These are phyloP conservation scores for Agelastica alni DNA, from an alignment of 2,888 invertebrate genomes.

Conservation along the genomic window DNA sequence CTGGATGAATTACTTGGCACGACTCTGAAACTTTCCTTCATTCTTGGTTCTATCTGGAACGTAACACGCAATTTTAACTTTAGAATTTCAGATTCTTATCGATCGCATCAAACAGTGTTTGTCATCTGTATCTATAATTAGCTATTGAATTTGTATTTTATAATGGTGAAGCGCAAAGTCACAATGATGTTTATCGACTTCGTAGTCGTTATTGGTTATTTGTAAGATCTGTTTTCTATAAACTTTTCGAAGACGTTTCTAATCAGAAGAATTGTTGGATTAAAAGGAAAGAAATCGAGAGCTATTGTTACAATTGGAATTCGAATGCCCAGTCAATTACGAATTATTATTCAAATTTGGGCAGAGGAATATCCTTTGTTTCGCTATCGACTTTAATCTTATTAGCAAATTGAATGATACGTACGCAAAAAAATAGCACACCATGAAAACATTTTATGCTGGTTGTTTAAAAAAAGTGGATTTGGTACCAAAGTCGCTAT, in stretches of 20 bases:
- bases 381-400: no score
- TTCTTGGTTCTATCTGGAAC: conserved; percentile 10
- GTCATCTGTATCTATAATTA: conserved; percentile 37
- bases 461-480: no score
- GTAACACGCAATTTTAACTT: conserved; percentile 15
- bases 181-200: conserved; percentile 23
- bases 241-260: neutral
- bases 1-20: no score
- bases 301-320: no score
- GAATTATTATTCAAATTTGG: no score
- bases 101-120: conserved; percentile 33
- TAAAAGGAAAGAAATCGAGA: neutral
- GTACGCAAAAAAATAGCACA: no score
- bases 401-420: no score
- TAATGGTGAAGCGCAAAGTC: conserved; percentile 27
- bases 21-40: conserved; percentile 6
- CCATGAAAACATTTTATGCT: no score
- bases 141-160: conserved; percentile 35
- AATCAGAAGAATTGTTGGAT: neutral
- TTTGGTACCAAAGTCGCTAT: no score
- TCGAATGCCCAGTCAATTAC: no score
- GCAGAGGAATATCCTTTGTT: no score
- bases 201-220: conserved; percentile 11
- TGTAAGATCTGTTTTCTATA: conserved; percentile 7
- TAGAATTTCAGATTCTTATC: conserved; percentile 19